Evolutionary conservation across 2,888 invertebrate genomes (phyloP), one percentile per base, ranked within the genome.

Genomic region (Clostera curtula): DNA sequence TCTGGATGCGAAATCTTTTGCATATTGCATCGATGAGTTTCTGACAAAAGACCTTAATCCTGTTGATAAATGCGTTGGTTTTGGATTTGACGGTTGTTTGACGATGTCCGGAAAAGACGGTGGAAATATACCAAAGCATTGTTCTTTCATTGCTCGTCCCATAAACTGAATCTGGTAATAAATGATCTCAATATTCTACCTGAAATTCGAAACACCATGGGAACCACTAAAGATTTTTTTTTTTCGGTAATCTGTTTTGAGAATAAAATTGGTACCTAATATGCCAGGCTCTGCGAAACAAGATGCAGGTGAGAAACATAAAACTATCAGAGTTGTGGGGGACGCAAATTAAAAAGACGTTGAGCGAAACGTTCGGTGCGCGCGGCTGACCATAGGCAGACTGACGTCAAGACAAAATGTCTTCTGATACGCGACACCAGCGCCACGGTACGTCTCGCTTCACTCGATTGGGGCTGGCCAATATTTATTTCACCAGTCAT

Each of bases 71-170:
- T 49, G 14, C 15, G 15, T 15, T 15, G 42, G 43, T 8, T 35
- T 39, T 28, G 46, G 43, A 4, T 49, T 36, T 34, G 46, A 49
- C 36, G 48, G 43, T 7, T 49, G 48, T 31, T 42, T 43, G 20
- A 27, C 27, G 21, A 27, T 27, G 20, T 20, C 42, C 16, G 45
- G 43, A 21, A 35, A 37, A 30, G 26, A 28, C 11, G 25, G 25
- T 11, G 14, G 19, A 26, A 19, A 26, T 18, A 26, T 26, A 26
- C 19, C 29, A 34, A 26, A 18, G 20, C 19, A 27, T 26, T 19
- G 14, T 26, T 12, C 15, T 43, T 40, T 29, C 38, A 43, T 29
- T 45, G 44, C 34, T 34, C 38, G 25, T 38, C 34, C 20, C 44
- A 50, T 29, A 42, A 34, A 25, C 26, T 50, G 6, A 49, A 44